Evolutionary conservation across 2,113 vertebrate species (phyloP).

Genomic region (Atractosteus spatula): DNA sequence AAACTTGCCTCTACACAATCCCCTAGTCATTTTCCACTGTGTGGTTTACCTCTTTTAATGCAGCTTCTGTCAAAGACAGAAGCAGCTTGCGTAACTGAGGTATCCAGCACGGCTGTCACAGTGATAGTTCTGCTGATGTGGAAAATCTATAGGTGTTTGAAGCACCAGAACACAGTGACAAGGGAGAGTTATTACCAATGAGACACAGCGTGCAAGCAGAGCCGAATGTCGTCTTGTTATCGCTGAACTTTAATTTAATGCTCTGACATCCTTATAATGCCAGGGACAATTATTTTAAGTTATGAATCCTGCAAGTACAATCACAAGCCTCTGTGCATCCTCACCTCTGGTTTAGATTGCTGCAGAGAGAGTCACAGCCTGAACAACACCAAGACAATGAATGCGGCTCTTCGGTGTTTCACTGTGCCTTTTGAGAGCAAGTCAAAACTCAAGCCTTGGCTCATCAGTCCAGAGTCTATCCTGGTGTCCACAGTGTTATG

Average conservation of each 20-base stretch:
- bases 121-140: not conserved
- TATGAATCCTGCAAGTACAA: not conserved
- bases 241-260: not conserved
- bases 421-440: no score
- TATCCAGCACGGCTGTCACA: not conserved
- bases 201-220: not conserved
- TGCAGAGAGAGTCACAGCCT: not conserved
- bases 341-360: not conserved
- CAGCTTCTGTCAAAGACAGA: not conserved
- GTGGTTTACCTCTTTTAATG: not conserved
- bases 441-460: no score
- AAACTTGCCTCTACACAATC: not conserved
- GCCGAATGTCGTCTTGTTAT: not conserved
- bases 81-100: not conserved
- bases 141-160: not conserved
- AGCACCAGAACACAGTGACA: not conserved
- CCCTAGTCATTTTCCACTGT: not conserved
- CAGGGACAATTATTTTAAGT: slow-evolving; percentile 4
- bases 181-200: not conserved
- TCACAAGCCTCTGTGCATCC: not conserved
- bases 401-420: not conserved
- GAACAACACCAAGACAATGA: not conserved
- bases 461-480: no score
- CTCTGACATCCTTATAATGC: slow-evolving; percentile 1
- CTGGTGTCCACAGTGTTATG: no score